Base-by-base conservation (phyloP, 23 tunicate genomes). In the Styela clava region DNA sequence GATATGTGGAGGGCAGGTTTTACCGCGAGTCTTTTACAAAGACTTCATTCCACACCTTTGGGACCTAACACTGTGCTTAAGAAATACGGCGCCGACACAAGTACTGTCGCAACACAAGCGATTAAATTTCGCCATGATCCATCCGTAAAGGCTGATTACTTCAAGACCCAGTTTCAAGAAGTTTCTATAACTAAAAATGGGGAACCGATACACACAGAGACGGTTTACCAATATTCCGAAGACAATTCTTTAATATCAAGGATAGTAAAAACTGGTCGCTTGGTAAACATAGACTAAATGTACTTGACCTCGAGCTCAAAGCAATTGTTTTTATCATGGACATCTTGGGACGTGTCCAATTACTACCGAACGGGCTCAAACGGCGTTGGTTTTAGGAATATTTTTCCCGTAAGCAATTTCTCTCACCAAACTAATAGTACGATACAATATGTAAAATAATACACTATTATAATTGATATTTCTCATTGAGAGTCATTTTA, bases 1-100 rank as follows among this genome's bases (percentile, higher is more conserved):
- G 77, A 71, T 30, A 18, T 71, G 35, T 34, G 34, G 32, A 2
- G 16, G 35, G 35, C 3, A 3, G 34, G 35, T 21, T 21, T 71
- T 7, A 3, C 77, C 3, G 12, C 77, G 35, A 71, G 35, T 22
- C 27, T 71, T 21, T 71, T 71, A 28, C 77, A 30, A 2, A 26
- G 34, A 71, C 34, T 34, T 31, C 35, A 71, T 19, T 33, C 77
- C 37, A 71, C 34, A 18, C 35, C 34, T 3, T 33, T 21, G 35
- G 35, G 24, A 32, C 34, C 77, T 5, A 71, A 71, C 35, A 71
- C 77, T 71, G 77, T 71, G 77, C 32, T 71, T 26, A 21, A 71
- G 56, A 44, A 44, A 44, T 44, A 44, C 56, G 56, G 12, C 12
- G 7, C 56, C 56, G 56, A 7, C 9, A 44, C 56, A 44, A 44